These are phyloP conservation scores for Pristionchus japonicus DNA, from an alignment of 2,888 invertebrate genomes.

Conservation along the genomic window DNA sequence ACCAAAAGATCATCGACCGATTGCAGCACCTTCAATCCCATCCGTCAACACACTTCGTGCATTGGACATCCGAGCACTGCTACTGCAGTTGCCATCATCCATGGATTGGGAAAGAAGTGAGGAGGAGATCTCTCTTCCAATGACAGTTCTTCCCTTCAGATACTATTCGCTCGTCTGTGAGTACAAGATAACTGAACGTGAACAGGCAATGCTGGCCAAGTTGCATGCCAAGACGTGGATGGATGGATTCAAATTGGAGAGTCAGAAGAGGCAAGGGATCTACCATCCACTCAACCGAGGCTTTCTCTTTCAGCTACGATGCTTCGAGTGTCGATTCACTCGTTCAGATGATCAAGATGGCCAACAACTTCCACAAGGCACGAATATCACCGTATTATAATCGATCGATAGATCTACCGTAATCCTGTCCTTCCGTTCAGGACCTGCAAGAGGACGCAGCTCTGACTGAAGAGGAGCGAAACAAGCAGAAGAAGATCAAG, in stretches of 20 bases:
- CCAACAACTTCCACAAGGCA: slow-evolving; percentile 58
- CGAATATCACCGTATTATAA: too few species aligned
- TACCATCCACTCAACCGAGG: neutral
- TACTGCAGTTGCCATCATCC: slow-evolving; percentile 27
- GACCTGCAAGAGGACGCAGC: slow-evolving; percentile 49
- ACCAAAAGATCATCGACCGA: too few species aligned
- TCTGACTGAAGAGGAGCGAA: slow-evolving; percentile 40
- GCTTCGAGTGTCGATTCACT: slow-evolving; percentile 54
- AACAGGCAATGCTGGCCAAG: slow-evolving; percentile 66
- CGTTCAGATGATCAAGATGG: slow-evolving; percentile 60
- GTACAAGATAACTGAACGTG: slow-evolving; percentile 59
- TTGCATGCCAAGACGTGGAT: slow-evolving; percentile 64
- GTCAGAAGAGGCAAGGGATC: neutral
- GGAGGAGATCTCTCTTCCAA: neutral
- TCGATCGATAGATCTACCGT: neutral
- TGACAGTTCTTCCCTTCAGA: slow-evolving; percentile 44
- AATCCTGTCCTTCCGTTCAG: slow-evolving; percentile 25
- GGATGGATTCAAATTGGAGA: slow-evolving; percentile 54
- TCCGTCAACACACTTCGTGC: slow-evolving; percentile 46
- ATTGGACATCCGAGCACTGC: slow-evolving; percentile 26
- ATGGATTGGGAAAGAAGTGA: slow-evolving; percentile 47
- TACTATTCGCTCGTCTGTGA: slow-evolving; percentile 65
- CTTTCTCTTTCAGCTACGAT: slow-evolving; percentile 42
- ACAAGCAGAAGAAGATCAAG: slow-evolving; percentile 52
- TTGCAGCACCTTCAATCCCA: slow-evolving; percentile 10